phyloP scores from a whole-genome alignment of 2,113 vertebrate species.

The Aythya baeri region DNA sequence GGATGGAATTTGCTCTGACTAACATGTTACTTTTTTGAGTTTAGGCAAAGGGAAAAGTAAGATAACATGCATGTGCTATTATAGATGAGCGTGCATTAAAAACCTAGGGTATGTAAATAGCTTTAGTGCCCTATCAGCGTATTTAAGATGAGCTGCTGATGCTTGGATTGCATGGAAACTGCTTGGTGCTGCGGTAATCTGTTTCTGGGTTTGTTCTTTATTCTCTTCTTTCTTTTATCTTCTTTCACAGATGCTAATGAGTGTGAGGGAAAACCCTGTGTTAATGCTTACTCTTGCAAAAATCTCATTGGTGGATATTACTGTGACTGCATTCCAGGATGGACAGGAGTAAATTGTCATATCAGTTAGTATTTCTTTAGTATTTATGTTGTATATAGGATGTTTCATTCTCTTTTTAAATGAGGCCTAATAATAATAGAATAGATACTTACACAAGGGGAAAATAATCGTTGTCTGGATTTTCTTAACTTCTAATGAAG shows the following conservation, averaged over 20 bases:
- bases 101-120: neutral
- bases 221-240: constrained; percentile 80
- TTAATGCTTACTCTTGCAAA: constrained; percentile 98
- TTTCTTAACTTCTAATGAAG: neutral
- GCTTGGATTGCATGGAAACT: constrained; percentile 54
- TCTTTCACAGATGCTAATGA: constrained; percentile 95
- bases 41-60: neutral
- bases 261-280: constrained; percentile 91
- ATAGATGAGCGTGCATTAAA: neutral
- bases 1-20: constrained; percentile 10
- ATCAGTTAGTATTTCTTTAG: constrained; percentile 92
- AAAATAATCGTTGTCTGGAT: neutral
- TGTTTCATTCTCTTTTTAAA: neutral
- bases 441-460: neutral
- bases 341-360: constrained; percentile 95
- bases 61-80: constrained; percentile 34
- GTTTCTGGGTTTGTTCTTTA: constrained; percentile 71
- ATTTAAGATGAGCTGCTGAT: constrained; percentile 5
- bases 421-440: neutral
- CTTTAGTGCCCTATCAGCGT: neutral
- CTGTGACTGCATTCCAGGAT: constrained; percentile 95
- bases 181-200: constrained; percentile 61
- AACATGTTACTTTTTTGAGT: constrained; percentile 15
- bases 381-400: constrained; percentile 11
- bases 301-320: constrained; percentile 99